These are phyloP conservation scores for Brachionus sp. DNA, from an alignment of 1,140 invertebrate genomes.

Conservation along the genomic window DNA sequence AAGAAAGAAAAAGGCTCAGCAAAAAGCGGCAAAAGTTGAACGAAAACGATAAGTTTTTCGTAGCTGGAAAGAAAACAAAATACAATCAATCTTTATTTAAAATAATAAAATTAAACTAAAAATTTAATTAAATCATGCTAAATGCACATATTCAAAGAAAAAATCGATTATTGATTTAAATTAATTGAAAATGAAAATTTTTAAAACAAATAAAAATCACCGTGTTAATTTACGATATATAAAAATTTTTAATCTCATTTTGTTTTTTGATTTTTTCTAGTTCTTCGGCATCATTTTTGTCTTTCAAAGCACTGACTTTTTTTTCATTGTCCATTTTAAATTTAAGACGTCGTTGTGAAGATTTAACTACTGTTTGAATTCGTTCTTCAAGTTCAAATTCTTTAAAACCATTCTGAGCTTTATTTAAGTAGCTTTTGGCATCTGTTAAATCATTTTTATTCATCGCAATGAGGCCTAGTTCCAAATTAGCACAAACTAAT, in stretches of 20 bases:
- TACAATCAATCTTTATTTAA: not conserved
- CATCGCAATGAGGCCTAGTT: not conserved
- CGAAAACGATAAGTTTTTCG: not conserved
- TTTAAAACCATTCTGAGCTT: conserved; percentile 25
- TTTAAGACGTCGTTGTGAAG: not conserved
- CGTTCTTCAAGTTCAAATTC: conserved; percentile 36
- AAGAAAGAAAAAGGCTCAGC: conserved; percentile 17
- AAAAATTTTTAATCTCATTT: conserved; percentile 43
- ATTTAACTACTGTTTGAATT: conserved; percentile 36
- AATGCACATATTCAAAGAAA: too few species aligned
- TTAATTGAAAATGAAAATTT: not conserved
- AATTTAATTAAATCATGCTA: not conserved
- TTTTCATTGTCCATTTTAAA: not conserved
- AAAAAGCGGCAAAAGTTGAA: conserved; percentile 23
- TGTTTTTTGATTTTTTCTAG: not conserved
- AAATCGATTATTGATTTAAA: not conserved
- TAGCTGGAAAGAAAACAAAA: not conserved
- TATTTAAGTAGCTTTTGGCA: conserved; percentile 19
- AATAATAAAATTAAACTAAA: not conserved
- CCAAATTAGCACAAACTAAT: conserved; percentile 41
- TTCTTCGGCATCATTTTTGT: conserved; percentile 8
- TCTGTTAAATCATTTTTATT: not conserved
- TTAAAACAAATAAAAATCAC: not conserved
- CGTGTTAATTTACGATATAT: not conserved
- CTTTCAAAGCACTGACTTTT: not conserved